Base-by-base conservation (phyloP, 2,888 invertebrate species). In the Polymixis flavicincta region DNA sequence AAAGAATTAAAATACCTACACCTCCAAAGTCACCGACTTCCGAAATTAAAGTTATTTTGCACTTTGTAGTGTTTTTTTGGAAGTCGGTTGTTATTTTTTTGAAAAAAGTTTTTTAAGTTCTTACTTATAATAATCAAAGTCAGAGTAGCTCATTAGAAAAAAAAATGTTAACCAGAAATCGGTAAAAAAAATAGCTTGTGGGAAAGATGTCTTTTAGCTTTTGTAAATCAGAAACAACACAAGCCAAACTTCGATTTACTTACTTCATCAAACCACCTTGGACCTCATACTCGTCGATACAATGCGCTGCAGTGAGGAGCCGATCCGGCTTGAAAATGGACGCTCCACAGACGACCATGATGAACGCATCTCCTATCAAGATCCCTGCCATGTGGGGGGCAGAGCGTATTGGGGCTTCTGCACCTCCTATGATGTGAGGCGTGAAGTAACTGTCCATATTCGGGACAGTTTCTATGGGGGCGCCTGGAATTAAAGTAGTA, bases 221-320 rank as follows among this genome's bases (percentile, higher is more conserved):
- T 64, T 28, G 8, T 28, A 28, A 28, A 22, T 64, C 19, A 64
- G 25, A 2, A 25, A 19, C 19, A 25, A 19, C 4, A 25, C 19
- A 13, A 45, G 7, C 25, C 19, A 48, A 69, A 28, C 17, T 25
- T 28, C 1, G 1, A 52, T 42, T 52, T 50, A 77, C 87, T 86
- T 76, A 90, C 88, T 61, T 3, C 55, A 82, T 22, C 1, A 92
- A 69, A 22, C 78, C 72, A 4, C 86, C 87, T 70, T 85, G 78
- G 0, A 69, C 28, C 3, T 84, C 55, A 63, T 87, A 86, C 0
- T 76, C 76, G 1, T 88, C 84, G n/a, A 92, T 87, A 69, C 93
- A 93, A 71, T 93, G 92, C 0, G 92, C 90, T 1, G 93, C 91
- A 1, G 89, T 89, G 52, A 92, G 73, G 25, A 92, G 45, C 67